These are phyloP conservation scores for Tetramorium simillimum DNA, from an alignment of 1,140 invertebrate genomes.

Conservation along the genomic window DNA sequence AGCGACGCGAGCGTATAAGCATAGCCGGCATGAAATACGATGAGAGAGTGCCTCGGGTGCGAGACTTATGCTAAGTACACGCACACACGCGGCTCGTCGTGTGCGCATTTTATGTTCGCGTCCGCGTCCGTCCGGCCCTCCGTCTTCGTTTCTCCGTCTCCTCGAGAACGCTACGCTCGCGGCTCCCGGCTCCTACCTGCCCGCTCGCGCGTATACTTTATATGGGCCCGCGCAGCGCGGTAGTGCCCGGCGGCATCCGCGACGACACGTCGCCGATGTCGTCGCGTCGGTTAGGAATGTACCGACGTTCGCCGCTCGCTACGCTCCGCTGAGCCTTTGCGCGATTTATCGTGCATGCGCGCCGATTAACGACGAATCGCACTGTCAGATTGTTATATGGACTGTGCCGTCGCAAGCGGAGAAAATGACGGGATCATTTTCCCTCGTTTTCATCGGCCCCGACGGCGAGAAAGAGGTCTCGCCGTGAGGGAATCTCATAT, in stretches of 20 bases:
- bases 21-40: slow-evolving; percentile 80
- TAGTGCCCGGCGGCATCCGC: slow-evolving; percentile 49
- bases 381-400: slow-evolving; percentile 41
- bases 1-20: slow-evolving; percentile 65
- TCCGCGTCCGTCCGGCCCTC: slow-evolving; percentile 46
- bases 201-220: slow-evolving; percentile 58
- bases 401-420: slow-evolving; percentile 16
- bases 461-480: background rate
- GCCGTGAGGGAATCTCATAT: background rate
- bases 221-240: slow-evolving; percentile 58
- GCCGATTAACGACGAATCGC: slow-evolving; percentile 36
- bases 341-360: slow-evolving; percentile 38
- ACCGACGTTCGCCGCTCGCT: background rate
- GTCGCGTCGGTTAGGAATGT: slow-evolving; percentile 37
- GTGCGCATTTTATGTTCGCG: slow-evolving; percentile 66
- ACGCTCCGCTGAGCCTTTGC: slow-evolving; percentile 6
- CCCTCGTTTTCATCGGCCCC: background rate
- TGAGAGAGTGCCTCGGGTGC: slow-evolving; percentile 82
- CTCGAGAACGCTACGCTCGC: slow-evolving; percentile 20
- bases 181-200: slow-evolving; percentile 59
- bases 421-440: slow-evolving; percentile 51
- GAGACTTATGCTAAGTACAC: slow-evolving; percentile 82
- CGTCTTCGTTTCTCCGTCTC: slow-evolving; percentile 65
- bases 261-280: slow-evolving; percentile 47
- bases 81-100: slow-evolving; percentile 59